Conservation (phyloP, 37 sponge, comb jelly and placozoan genomes). For the Aplysina aerophoba region DNA sequence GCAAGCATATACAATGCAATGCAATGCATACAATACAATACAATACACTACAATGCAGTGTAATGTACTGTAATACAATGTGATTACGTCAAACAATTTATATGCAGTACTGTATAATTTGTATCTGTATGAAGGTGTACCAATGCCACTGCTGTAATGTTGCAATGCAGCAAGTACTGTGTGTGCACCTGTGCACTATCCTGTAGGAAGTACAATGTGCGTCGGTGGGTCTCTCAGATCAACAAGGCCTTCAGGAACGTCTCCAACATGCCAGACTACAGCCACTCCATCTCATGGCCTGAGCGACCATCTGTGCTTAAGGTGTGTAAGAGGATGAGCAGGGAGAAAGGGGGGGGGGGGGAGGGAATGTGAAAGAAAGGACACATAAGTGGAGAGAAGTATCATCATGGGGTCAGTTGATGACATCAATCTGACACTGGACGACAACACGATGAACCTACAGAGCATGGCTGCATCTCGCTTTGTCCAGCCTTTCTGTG, state of each 20-base stretch:
- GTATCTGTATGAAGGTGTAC: too few relatives aligned
- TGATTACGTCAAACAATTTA: too few relatives aligned
- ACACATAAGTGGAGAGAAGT: constrained; percentile 90
- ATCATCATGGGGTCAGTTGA: constrained; percentile 92
- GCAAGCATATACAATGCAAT: too few relatives aligned
- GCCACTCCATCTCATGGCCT: constrained; percentile 76
- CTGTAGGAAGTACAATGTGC: constrained; percentile 33
- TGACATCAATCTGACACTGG: constrained; percentile 93
- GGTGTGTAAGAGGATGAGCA: constrained; percentile 5
- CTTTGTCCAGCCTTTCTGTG: constrained; percentile 95
- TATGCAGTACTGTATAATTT: too few relatives aligned
- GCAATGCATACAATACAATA: too few relatives aligned
- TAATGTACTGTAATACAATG: too few relatives aligned
- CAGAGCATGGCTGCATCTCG: constrained; percentile 99
- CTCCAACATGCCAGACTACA: constrained; percentile 41
- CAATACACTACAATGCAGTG: too few relatives aligned
- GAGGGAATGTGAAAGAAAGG: neutral
- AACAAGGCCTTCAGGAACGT: constrained; percentile 42
- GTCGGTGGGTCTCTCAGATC: constrained; percentile 51
- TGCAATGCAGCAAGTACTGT: too few relatives aligned
- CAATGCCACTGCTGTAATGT: too few relatives aligned
- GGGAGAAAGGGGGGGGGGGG: neutral
- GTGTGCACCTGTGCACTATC: too few relatives aligned
- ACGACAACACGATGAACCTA: constrained; percentile 98
- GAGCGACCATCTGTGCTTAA: constrained; percentile 67